Conservation (phyloP, 2,797 vertebrate species). For the Hyperoplus lanceolatus region DNA sequence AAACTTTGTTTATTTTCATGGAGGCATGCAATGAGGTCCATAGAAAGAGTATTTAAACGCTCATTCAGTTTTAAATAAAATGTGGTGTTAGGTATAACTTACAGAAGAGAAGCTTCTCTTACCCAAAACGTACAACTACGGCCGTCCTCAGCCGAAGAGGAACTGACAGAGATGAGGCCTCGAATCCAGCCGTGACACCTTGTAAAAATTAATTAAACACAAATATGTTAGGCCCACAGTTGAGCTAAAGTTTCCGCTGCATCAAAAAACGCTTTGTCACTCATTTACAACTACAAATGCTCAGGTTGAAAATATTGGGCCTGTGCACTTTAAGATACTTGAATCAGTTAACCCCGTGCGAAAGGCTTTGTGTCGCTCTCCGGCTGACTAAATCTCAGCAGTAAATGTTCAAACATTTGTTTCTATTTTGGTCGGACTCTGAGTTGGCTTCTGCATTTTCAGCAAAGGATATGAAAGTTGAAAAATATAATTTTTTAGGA, state of each 20-base stretch:
- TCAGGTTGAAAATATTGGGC: slow-evolving; percentile 23
- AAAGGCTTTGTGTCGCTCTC: slow-evolving; percentile 28
- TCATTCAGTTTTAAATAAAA: slow-evolving; percentile 8
- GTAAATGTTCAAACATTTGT: slow-evolving; percentile 41
- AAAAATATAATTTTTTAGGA: slow-evolving; percentile 19
- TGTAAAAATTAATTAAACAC: slow-evolving; percentile 36
- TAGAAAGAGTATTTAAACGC: slow-evolving; percentile 9
- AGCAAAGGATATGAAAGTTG: slow-evolving; percentile 45
- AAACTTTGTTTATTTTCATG: slow-evolving; percentile 28
- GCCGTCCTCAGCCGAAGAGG: slow-evolving; percentile 9
- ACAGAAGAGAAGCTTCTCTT: not conserved
- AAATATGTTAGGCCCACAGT: slow-evolving; percentile 14
- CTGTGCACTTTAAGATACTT: slow-evolving; percentile 45
- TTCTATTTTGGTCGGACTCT: slow-evolving; percentile 38
- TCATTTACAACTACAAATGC: slow-evolving; percentile 26
- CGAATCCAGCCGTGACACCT: slow-evolving; percentile 34
- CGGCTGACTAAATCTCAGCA: slow-evolving; percentile 38
- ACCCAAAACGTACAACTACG: not conserved
- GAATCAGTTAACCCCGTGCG: slow-evolving; percentile 34
- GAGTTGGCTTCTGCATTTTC: slow-evolving; percentile 54
- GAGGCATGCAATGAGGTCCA: slow-evolving; percentile 1
- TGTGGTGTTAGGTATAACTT: not conserved
- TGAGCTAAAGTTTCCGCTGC: slow-evolving; percentile 21
- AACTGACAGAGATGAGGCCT: slow-evolving; percentile 14
- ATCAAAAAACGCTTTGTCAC: slow-evolving; percentile 6